Conservation (phyloP, 2,888 invertebrate species). For the Zygothrica quintamaculata region DNA sequence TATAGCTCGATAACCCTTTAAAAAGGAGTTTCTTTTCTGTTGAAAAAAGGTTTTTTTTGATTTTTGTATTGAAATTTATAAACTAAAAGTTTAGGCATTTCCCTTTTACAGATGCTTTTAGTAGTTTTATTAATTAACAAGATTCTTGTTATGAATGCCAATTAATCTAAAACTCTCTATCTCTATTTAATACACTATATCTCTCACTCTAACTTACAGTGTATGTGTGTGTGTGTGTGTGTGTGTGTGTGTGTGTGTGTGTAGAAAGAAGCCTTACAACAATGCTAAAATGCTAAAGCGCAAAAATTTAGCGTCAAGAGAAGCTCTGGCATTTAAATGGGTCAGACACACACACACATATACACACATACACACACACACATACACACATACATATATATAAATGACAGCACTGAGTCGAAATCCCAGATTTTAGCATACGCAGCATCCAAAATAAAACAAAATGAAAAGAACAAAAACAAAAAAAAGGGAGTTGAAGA, state of each 20-base stretch:
- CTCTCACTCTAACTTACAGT: no score
- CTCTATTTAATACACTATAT: no score
- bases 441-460: slow-evolving; percentile 49
- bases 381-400: not conserved
- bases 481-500: slow-evolving; percentile 14
- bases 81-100: no score
- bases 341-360: slow-evolving; percentile 36
- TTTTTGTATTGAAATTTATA: no score
- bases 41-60: no score
- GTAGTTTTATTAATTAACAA: not conserved
- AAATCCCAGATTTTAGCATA: slow-evolving; percentile 52
- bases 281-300: no score
- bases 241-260: no score
- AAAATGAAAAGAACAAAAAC: slow-evolving; percentile 4
- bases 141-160: not conserved
- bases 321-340: slow-evolving; percentile 36
- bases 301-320: not conserved
- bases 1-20: not conserved
- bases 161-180: not conserved
- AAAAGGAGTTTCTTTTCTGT: no score
- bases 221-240: no score
- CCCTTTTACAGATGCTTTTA: not conserved
- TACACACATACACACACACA: not conserved
- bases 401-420: slow-evolving; percentile 11
- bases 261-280: not conserved